phyloP scores from a whole-genome alignment of 2,797 vertebrate genomes.

The Spinibarbus caldwelli region DNA sequence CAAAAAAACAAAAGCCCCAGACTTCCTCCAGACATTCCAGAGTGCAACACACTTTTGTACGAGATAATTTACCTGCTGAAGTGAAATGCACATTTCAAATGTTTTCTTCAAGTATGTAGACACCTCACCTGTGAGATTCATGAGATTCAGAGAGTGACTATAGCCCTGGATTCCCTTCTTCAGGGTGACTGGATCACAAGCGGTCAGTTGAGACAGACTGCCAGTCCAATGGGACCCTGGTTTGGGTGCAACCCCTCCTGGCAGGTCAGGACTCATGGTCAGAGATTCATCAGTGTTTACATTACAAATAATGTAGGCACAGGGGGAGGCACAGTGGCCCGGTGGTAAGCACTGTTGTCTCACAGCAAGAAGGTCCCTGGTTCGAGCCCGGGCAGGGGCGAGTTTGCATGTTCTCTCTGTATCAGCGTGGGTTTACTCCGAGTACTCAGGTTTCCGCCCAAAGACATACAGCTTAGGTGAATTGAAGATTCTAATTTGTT shows the following conservation, averaged over 20 bases:
- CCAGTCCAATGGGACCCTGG: background rate
- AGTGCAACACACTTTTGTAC: slow-evolving; percentile 26
- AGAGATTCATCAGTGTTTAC: background rate
- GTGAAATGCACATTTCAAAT: background rate
- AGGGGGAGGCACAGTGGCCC: too few relatives aligned
- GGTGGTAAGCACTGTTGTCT: too few relatives aligned
- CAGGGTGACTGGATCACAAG: background rate
- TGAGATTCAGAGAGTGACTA: background rate
- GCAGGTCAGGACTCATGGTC: background rate
- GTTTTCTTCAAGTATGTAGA: background rate
- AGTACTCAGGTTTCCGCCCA: too few relatives aligned
- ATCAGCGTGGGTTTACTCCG: too few relatives aligned
- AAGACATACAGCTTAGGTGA: too few relatives aligned
- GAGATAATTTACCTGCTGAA: background rate
- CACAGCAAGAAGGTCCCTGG: too few relatives aligned
- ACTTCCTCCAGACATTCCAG: slow-evolving; percentile 36
- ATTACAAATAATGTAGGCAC: too few relatives aligned
- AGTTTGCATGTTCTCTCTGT: too few relatives aligned
- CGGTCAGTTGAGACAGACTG: background rate
- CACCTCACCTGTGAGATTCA: background rate
- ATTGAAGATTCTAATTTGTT: too few relatives aligned
- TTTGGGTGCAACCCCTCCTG: background rate
- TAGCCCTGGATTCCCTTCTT: background rate
- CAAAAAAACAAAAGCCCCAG: background rate
- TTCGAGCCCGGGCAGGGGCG: too few relatives aligned